Evolutionary conservation across 2,888 invertebrate species (phyloP).

Genomic region (Melieria crassipennis): DNA sequence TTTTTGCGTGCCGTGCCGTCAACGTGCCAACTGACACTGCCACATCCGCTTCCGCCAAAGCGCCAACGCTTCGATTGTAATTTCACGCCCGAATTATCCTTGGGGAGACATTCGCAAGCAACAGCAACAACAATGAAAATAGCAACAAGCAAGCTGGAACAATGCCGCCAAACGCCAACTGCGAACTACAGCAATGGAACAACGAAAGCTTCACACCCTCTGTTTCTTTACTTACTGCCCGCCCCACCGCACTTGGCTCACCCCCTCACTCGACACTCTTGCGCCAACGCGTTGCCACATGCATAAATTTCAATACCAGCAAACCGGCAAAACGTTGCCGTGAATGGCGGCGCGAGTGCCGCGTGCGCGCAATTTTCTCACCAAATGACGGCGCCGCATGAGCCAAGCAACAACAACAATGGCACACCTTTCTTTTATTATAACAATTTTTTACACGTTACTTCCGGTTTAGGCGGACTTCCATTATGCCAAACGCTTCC

Average conservation of each 20-base stretch:
- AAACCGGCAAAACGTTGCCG: conserved; percentile 35
- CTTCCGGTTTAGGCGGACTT: conserved; percentile 54
- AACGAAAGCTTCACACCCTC: not conserved
- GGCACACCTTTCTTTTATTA: conserved; percentile 58
- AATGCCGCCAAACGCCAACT: not conserved
- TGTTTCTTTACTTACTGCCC: not conserved
- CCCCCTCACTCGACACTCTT: not conserved
- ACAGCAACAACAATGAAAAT: not conserved
- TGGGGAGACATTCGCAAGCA: conserved; percentile 57
- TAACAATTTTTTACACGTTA: conserved; percentile 56
- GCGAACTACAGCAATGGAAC: not conserved
- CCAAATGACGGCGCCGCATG: not conserved
- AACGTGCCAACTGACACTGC: no score
- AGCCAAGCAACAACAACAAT: conserved; percentile 39
- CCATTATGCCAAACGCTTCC: conserved; percentile 47
- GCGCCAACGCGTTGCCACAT: conserved; percentile 17
- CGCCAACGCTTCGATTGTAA: conserved; percentile 59
- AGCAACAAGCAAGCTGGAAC: not conserved
- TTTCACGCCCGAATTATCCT: conserved; percentile 65
- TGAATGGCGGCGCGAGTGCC: conserved; percentile 7
- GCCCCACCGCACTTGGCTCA: not conserved
- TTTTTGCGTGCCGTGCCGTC: no score
- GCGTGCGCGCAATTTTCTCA: conserved; percentile 10
- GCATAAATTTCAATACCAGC: conserved; percentile 52
- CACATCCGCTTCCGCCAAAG: no score